These are phyloP conservation scores for Synanthedon myopaeformis DNA, from an alignment of 2,888 invertebrate genomes.

Conservation along the genomic window DNA sequence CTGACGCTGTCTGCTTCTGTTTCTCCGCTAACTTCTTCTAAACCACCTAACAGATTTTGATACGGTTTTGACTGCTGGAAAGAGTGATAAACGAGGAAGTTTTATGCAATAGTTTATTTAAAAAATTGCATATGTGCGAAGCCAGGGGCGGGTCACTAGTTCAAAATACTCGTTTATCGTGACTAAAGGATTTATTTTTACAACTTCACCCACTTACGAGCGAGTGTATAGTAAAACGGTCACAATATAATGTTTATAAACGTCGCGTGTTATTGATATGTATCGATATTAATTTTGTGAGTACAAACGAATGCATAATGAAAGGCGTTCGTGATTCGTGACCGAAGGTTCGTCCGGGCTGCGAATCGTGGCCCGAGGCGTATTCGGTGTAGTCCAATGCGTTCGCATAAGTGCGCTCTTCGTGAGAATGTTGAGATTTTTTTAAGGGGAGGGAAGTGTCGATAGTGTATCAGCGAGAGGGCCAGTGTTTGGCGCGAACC, in stretches of 20 bases:
- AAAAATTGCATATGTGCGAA: too few species aligned
- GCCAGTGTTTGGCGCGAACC: slow-evolving; percentile 35
- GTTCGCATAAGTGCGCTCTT: slow-evolving; percentile 14
- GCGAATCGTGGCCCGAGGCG: slow-evolving; percentile 32
- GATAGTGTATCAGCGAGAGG: slow-evolving; percentile 27
- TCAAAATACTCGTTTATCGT: slow-evolving; percentile 9
- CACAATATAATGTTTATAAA: slow-evolving; percentile 1
- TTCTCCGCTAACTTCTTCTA: too few species aligned
- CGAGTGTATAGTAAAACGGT: background rate
- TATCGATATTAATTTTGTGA: slow-evolving; percentile 5
- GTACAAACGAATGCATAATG: slow-evolving; percentile 11
- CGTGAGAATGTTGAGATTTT: slow-evolving; percentile 32
- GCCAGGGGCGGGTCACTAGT: too few species aligned
- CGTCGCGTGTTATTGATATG: background rate
- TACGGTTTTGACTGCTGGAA: too few species aligned
- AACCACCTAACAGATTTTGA: too few species aligned
- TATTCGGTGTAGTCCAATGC: slow-evolving; percentile 19
- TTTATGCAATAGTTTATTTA: too few species aligned
- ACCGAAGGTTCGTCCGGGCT: slow-evolving; percentile 16
- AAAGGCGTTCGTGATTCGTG: slow-evolving; percentile 10
- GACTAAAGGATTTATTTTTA: slow-evolving; percentile 14
- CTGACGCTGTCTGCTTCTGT: too few species aligned
- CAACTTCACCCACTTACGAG: slow-evolving; percentile 3
- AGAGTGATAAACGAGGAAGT: too few species aligned
- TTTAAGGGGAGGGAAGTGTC: slow-evolving; percentile 26